Evolutionary conservation across 2,888 invertebrate species (phyloP), one percentile per base, ranked within the genome.

Genomic region (Melinopterus prodromus): DNA sequence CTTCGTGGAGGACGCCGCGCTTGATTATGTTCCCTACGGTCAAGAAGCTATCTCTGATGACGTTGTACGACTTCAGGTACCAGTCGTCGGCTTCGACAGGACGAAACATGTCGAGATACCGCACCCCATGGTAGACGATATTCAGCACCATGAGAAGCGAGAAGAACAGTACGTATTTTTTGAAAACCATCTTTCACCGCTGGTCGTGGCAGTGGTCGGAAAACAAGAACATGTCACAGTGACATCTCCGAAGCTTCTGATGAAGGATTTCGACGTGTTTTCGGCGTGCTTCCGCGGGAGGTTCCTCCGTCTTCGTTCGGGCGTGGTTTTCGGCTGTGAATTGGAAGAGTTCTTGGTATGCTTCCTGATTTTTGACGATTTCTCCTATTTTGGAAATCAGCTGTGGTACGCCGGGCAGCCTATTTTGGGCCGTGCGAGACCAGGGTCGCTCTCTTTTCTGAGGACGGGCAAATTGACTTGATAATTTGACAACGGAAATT

Each of bases 91-190:
- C 0, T 2, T 35, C 74, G 35, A 5, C n/a, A 6, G n/a, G 74
- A 26, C 37, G 12, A 12, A 35, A 16, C 26, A 71, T 26, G 6
- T 71, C 71, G 15, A 71, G 12, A 12, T 71, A 71, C 16, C 35
- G 16, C 15, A 71, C 35, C 4, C 16, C 16, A 71, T 71, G 71
- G 35, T 26, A 71, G 71, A 16, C 35, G 6, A 71, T 71, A 16
- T 71, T 71, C 0, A 71, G 12, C 6, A 35, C 71, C 71, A 71
- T 71, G 12, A 71, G 16, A 12, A 71, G 35, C 12, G 71, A 71
- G 35, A 71, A 71, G 12, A 71, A 16, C 7, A 71, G 35, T 14
- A 71, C 71, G 15, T 71, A 71, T 16, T 71, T 71, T 16, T 71
- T 71, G 71, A 71, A 53, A 53, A 53, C 53, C 53, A 53, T 53